phyloP scores from a whole-genome alignment of 53 echinoderm and acorn worm genomes.

The Actinopyga echinites region DNA sequence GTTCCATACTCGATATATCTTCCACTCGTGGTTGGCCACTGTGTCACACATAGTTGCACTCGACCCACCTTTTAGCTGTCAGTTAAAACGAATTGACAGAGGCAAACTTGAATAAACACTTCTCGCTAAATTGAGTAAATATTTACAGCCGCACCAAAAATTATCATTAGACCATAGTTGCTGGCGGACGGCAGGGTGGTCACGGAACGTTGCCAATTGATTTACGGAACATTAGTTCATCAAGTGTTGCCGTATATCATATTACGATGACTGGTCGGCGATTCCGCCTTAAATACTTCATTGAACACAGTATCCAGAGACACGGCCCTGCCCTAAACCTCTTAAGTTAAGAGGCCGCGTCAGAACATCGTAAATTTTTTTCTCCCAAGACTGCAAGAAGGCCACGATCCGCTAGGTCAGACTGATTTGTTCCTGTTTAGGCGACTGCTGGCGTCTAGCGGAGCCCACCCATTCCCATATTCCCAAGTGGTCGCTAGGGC shows the following conservation, averaged over 20 bases:
- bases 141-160: slow-evolving; percentile 2
- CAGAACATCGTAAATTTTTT: slow-evolving; percentile 22
- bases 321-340: not conserved
- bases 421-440: not conserved
- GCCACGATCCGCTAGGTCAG: not conserved
- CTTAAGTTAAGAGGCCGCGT: not conserved
- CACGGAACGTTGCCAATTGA: slow-evolving; percentile 21
- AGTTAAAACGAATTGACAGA: not conserved
- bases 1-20: too few species aligned
- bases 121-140: slow-evolving; percentile 22
- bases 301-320: not conserved
- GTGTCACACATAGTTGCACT: too few species aligned
- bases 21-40: too few species aligned
- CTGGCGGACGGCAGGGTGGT: slow-evolving; percentile 8
- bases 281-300: slow-evolving; percentile 17
- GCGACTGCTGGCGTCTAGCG: not conserved
- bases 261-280: not conserved
- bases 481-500: too few species aligned
- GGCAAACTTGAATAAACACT: slow-evolving; percentile 28
- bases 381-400: not conserved
- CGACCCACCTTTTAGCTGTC: too few species aligned
- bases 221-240: slow-evolving; percentile 36
- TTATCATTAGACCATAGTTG: not conserved
- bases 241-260: slow-evolving; percentile 1
- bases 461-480: not conserved